Conservation (phyloP, 2,113 vertebrate species). For the Bujurquina vittata region DNA sequence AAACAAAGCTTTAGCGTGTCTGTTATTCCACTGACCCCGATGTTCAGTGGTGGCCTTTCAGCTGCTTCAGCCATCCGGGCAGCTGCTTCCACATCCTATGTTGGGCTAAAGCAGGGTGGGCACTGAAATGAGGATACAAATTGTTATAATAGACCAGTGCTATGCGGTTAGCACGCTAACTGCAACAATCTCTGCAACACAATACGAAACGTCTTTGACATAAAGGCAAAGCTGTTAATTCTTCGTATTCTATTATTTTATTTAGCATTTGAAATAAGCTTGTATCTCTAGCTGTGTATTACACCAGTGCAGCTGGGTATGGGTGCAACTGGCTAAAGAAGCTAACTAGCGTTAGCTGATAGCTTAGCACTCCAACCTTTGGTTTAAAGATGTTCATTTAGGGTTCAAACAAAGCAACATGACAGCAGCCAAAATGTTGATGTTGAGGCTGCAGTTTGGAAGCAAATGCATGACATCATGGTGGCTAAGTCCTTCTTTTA, state of each 20-base stretch:
- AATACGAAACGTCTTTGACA: neutral
- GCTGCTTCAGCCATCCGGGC: accelerated
- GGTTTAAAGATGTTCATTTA: no score
- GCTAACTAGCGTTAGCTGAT: neutral
- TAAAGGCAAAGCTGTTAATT: no score
- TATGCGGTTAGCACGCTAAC: neutral
- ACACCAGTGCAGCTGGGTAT: neutral
- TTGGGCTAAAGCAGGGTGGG: neutral
- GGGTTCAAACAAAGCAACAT: neutral
- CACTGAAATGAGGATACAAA: neutral
- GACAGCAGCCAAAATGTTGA: accelerated
- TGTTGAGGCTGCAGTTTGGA: neutral
- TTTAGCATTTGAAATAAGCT: neutral
- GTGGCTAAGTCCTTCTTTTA: neutral
- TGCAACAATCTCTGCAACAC: neutral
- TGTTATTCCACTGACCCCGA: neutral
- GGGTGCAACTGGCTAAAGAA: neutral
- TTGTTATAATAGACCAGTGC: neutral
- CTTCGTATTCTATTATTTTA: neutral
- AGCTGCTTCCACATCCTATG: neutral
- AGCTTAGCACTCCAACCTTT: neutral
- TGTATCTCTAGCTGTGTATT: neutral
- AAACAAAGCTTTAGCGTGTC: neutral
- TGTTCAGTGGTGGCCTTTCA: neutral
- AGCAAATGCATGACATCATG: no score